Percentiles rank a stretch among this genome's conserved stretches.
Conservation (phyloP, 1,140 invertebrate genomes). For the Drosophila auraria region DNA sequence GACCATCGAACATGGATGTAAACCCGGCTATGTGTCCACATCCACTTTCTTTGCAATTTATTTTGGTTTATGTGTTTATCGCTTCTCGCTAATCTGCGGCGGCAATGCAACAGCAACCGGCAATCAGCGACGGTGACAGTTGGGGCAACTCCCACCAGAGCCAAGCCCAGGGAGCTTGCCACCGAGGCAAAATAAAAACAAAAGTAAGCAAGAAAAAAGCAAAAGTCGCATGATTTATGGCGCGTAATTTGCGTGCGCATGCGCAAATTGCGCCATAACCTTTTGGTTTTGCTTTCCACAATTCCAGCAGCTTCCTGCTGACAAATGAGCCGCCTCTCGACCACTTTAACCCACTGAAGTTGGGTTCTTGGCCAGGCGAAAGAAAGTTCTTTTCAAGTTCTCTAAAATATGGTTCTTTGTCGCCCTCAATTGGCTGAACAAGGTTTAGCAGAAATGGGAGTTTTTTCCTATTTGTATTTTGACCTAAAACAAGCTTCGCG, state of each 20-base stretch:
- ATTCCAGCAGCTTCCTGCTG: slow-evolving; percentile 69
- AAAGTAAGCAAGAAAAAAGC: slow-evolving; percentile 13
- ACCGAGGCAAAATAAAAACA: background rate
- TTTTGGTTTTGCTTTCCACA: slow-evolving; percentile 49
- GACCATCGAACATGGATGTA: slow-evolving; percentile 41
- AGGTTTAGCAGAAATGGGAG: background rate
- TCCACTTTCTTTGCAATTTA: slow-evolving; percentile 78
- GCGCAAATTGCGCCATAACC: slow-evolving; percentile 76
- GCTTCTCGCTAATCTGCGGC: slow-evolving; percentile 70
- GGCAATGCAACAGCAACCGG: slow-evolving; percentile 58
- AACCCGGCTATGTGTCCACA: slow-evolving; percentile 42
- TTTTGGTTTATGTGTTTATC: slow-evolving; percentile 76
- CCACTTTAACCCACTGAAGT: slow-evolving; percentile 39
- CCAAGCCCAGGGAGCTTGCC: slow-evolving; percentile 37
- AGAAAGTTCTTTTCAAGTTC: slow-evolving; percentile 6
- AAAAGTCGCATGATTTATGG: slow-evolving; percentile 74
- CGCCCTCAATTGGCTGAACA: background rate
- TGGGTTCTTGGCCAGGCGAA: slow-evolving; percentile 18
- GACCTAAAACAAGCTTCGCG: background rate
- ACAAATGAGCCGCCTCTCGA: slow-evolving; percentile 64
- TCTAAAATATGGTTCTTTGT: background rate
- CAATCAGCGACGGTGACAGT: slow-evolving; percentile 73
- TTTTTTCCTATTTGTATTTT: background rate
- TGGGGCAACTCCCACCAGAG: slow-evolving; percentile 66
- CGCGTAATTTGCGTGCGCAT: slow-evolving; percentile 82